phyloP scores from a whole-genome alignment of 2,113 vertebrate genomes.

The Sprattus sprattus region DNA sequence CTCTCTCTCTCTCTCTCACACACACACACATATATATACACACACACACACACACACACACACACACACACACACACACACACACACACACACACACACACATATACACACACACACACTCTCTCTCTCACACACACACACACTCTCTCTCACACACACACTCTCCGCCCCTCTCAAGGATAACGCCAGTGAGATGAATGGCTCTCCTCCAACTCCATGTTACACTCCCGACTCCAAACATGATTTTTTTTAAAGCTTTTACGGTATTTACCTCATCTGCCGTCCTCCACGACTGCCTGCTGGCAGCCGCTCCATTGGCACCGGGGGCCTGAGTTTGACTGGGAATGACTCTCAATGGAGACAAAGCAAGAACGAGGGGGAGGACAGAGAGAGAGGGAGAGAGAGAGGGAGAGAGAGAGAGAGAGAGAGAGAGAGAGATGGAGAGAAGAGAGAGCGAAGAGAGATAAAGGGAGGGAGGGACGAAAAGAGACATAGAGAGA shows the following conservation, averaged over 20 bases:
- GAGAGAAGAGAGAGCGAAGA: too few species aligned
- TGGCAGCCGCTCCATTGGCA: neutral
- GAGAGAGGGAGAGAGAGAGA: too few species aligned
- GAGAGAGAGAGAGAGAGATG: too few species aligned
- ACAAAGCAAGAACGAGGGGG: too few species aligned
- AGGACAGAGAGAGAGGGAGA: too few species aligned
- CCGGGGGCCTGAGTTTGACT: neutral
- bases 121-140: neutral
- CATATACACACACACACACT: neutral
- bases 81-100: neutral
- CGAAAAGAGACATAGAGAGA: too few species aligned
- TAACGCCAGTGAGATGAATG: neutral
- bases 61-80: neutral
- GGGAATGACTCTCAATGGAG: too few species aligned
- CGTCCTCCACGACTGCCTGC: neutral
- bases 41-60: neutral
- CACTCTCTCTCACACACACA: constrained; percentile 1
- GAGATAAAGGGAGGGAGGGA: too few species aligned
- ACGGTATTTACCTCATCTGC: neutral
- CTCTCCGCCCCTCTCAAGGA: neutral
- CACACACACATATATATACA: neutral
- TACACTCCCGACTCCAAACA: neutral
- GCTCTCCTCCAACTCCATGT: neutral
- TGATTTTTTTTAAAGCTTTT: constrained; percentile 1
- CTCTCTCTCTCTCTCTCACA: constrained; percentile 4